These are phyloP conservation scores for Cynopterus brachyotis DNA, from an alignment of 2,113 vertebrate genomes.

Conservation along the genomic window DNA sequence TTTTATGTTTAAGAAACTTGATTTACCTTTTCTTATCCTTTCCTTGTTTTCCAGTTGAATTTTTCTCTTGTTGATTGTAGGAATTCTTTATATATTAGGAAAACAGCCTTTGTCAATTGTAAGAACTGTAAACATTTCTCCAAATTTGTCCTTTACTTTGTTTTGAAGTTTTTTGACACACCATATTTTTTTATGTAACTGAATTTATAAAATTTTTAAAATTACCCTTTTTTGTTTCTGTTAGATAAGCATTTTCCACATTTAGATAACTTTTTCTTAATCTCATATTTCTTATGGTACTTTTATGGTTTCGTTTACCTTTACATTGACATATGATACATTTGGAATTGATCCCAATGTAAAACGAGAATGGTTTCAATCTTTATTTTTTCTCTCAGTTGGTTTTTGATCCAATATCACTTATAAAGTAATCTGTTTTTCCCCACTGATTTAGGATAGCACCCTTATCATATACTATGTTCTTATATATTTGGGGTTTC, in stretches of 20 bases:
- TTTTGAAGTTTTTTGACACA: not conserved
- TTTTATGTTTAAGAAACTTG: not conserved
- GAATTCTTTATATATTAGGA: not conserved
- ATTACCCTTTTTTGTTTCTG: not conserved
- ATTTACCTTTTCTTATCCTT: not conserved
- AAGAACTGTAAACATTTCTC: not conserved
- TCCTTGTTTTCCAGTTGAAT: not conserved
- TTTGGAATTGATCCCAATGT: not conserved
- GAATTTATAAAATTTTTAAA: not conserved
- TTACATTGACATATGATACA: not conserved
- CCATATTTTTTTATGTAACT: not conserved
- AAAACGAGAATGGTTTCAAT: not conserved
- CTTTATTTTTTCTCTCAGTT: not conserved
- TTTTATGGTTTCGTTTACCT: not conserved
- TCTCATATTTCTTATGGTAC: not conserved
- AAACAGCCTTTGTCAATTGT: not conserved
- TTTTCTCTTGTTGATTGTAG: not conserved
- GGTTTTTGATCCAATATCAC: not conserved
- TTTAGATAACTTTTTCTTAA: not conserved
- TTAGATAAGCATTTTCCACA: not conserved
- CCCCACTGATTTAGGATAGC: not conserved
- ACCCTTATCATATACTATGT: not conserved
- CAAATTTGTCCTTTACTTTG: not conserved
- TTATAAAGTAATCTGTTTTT: not conserved
- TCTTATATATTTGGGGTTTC: not conserved